Evolutionary conservation across 2,113 vertebrate species (phyloP).

Genomic region (Picathartes gymnocephalus): DNA sequence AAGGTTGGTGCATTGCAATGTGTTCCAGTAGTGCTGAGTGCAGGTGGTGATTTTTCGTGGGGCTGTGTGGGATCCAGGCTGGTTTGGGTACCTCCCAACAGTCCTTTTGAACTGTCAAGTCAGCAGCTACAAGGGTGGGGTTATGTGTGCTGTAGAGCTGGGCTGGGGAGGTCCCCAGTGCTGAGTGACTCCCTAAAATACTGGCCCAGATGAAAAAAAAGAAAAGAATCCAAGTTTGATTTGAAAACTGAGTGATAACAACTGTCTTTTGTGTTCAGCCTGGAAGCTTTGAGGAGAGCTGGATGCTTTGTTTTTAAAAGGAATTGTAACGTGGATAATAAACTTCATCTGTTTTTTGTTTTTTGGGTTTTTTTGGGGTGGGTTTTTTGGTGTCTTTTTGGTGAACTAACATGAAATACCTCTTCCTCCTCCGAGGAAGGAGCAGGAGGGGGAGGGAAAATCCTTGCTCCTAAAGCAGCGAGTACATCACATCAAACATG

Average conservation of each 20-base stretch:
- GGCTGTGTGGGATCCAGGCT: neutral
- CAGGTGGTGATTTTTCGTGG: neutral
- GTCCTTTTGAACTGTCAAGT: neutral
- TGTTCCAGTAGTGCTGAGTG: neutral
- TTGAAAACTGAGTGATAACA: slow-evolving; percentile 3
- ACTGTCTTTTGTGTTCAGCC: neutral
- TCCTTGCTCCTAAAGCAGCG: slow-evolving; percentile 38
- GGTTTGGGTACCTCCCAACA: neutral
- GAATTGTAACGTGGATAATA: slow-evolving; percentile 18
- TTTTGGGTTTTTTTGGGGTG: neutral
- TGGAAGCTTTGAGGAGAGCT: slow-evolving; percentile 17
- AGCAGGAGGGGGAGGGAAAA: neutral
- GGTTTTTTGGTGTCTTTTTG: neutral
- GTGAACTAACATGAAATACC: slow-evolving; percentile 42
- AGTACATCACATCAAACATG: slow-evolving; percentile 77
- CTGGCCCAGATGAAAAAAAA: neutral
- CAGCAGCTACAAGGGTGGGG: neutral
- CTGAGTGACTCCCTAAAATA: neutral
- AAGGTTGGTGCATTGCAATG: neutral
- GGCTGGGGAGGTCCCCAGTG: neutral
- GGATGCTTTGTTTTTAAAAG: slow-evolving; percentile 38
- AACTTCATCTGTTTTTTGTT: neutral
- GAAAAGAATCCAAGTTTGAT: neutral
- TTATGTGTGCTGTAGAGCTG: neutral
- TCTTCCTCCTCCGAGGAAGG: neutral